Percentiles rank a stretch among this genome's conserved stretches.
These are phyloP conservation scores for Heliconius hermathena DNA, from an alignment of 1,140 invertebrate species.

Conservation along the genomic window DNA sequence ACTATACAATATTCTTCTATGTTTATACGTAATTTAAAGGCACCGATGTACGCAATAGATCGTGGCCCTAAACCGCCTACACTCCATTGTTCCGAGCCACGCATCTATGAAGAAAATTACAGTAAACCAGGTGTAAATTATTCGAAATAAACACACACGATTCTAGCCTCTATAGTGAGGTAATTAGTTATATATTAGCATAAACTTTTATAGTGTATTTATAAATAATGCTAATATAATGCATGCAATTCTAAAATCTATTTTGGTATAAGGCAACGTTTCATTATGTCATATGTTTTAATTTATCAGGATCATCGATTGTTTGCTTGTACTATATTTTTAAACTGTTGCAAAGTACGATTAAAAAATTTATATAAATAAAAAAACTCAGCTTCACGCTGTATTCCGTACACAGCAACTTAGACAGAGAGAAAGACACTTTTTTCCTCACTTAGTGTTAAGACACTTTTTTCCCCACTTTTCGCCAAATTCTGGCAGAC, in stretches of 20 bases:
- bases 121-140: conserved; percentile 34
- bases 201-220: not conserved
- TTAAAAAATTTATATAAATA: no score
- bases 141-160: not conserved
- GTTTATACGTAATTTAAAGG: conserved; percentile 25
- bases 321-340: not conserved
- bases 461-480: no score
- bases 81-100: conserved; percentile 44
- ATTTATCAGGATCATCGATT: conserved; percentile 11
- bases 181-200: conserved; percentile 13
- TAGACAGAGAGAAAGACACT: no score
- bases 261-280: conserved; percentile 19
- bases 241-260: conserved; percentile 24
- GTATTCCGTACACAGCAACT: no score
- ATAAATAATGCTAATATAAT: conserved; percentile 31
- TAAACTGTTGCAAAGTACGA: not conserved
- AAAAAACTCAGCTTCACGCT: no score
- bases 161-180: not conserved
- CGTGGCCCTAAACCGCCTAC: conserved; percentile 47
- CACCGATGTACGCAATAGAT: conserved; percentile 48
- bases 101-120: conserved; percentile 41
- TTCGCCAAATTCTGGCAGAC: no score
- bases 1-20: conserved; percentile 21
- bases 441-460: no score
- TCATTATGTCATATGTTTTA: conserved; percentile 19